These are phyloP conservation scores for Lepus europaeus DNA, from an alignment of 2,113 vertebrate genomes.

Conservation along the genomic window DNA sequence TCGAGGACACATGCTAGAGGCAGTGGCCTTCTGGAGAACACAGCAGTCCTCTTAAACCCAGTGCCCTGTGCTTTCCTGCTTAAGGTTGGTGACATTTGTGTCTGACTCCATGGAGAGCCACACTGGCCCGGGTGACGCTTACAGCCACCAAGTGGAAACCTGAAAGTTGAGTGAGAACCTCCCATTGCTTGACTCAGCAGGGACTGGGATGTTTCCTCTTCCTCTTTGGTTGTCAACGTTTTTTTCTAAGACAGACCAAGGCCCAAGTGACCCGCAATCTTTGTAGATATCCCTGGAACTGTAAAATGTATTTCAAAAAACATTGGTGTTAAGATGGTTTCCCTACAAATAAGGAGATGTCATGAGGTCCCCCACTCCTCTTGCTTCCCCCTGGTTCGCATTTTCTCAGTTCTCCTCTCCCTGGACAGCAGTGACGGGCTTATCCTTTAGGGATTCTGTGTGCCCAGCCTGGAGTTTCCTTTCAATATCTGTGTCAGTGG, in stretches of 20 bases:
- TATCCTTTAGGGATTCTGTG: background rate
- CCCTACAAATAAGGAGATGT: background rate
- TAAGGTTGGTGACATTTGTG: background rate
- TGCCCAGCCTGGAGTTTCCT: background rate
- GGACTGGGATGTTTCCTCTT: background rate
- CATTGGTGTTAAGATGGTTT: background rate
- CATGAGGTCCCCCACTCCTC: background rate
- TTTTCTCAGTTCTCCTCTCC: background rate
- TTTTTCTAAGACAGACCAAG: background rate
- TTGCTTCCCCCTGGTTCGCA: background rate
- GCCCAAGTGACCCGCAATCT: background rate
- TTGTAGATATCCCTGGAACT: background rate
- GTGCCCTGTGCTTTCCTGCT: background rate
- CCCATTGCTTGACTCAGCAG: background rate
- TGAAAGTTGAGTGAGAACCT: background rate
- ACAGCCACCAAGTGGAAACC: background rate
- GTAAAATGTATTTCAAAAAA: background rate
- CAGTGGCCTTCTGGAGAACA: background rate
- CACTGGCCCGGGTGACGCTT: background rate
- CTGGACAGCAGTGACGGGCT: background rate
- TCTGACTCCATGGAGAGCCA: background rate
- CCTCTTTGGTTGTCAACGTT: background rate
- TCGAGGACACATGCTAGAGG: background rate
- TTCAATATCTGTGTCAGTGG: background rate
- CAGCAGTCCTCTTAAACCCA: background rate